Evolutionary conservation across 2,113 vertebrate genomes (phyloP).

Genomic region (Melanerpes aurifrons): DNA sequence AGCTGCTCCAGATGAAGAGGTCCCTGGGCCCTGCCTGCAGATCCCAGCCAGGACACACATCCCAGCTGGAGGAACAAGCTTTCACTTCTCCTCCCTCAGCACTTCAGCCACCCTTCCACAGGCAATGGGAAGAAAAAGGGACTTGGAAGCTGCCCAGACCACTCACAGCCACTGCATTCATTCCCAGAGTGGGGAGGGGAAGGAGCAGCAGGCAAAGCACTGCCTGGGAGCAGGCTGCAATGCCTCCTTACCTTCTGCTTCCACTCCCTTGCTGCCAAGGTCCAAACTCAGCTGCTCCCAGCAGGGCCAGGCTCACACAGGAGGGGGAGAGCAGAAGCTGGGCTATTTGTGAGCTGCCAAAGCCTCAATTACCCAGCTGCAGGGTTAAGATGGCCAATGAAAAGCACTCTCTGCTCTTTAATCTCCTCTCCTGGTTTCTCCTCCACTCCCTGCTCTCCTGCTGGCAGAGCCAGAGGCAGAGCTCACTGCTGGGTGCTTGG

Average conservation of each 20-base stretch:
- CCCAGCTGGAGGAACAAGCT: neutral
- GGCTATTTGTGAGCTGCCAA: slow-evolving; percentile 43
- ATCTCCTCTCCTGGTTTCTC: neutral
- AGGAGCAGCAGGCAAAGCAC: accelerated
- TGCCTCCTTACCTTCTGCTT: slow-evolving; percentile 18
- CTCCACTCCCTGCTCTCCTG: neutral
- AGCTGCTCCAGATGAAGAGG: neutral
- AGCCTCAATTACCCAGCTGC: neutral
- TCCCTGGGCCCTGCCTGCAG: neutral
- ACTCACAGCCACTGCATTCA: neutral
- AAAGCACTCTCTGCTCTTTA: neutral
- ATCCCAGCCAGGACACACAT: neutral
- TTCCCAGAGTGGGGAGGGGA: neutral
- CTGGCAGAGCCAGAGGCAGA: neutral
- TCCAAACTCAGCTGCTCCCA: neutral
- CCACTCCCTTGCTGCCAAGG: neutral
- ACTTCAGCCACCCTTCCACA: accelerated
- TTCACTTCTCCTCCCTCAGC: neutral
- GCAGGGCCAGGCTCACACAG: accelerated
- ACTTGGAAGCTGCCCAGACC: neutral
- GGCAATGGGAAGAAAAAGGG: accelerated
- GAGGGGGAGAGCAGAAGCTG: accelerated
- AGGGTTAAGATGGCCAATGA: slow-evolving; percentile 30
- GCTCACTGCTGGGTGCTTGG: neutral
- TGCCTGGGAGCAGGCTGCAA: neutral